Conservation (phyloP, 2,888 invertebrate species). For the Habrosyne pyritoides region DNA sequence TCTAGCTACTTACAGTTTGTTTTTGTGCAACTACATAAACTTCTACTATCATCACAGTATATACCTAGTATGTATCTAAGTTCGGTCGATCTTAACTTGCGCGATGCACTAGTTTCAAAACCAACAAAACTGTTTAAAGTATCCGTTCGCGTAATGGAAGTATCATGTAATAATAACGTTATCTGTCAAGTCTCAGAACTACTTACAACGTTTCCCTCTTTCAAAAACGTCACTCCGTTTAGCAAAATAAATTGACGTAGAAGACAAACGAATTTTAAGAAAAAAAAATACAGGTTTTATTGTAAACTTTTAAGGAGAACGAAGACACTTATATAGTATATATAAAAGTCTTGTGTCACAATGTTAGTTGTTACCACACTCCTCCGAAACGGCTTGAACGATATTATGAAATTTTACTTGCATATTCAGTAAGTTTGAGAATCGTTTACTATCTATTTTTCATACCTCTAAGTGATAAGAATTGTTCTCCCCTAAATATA, state of each 20-base stretch:
- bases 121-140: conserved; percentile 19
- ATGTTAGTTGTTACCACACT: too few relatives aligned
- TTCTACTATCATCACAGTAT: background rate
- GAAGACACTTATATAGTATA: too few relatives aligned
- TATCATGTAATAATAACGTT: conserved; percentile 56
- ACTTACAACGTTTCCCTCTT: conserved; percentile 42
- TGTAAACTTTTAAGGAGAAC: conserved; percentile 4
- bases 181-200: conserved; percentile 51
- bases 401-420: too few relatives aligned
- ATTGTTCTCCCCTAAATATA: too few relatives aligned
- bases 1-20: too few relatives aligned
- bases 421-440: too few relatives aligned
- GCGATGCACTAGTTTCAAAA: conserved; percentile 21
- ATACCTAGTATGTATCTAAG: too few relatives aligned
- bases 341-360: too few relatives aligned
- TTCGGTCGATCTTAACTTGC: background rate
- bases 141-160: conserved; percentile 47
- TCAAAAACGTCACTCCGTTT: conserved; percentile 46
- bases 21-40: too few relatives aligned
- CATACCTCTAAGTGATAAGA: too few relatives aligned
- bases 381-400: too few relatives aligned
- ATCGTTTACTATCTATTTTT: too few relatives aligned
- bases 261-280: conserved; percentile 10
- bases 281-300: background rate
- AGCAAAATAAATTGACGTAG: conserved; percentile 54